Evolutionary conservation across 1,140 invertebrate species (phyloP).

Genomic region (Trichonephila clavipes): DNA sequence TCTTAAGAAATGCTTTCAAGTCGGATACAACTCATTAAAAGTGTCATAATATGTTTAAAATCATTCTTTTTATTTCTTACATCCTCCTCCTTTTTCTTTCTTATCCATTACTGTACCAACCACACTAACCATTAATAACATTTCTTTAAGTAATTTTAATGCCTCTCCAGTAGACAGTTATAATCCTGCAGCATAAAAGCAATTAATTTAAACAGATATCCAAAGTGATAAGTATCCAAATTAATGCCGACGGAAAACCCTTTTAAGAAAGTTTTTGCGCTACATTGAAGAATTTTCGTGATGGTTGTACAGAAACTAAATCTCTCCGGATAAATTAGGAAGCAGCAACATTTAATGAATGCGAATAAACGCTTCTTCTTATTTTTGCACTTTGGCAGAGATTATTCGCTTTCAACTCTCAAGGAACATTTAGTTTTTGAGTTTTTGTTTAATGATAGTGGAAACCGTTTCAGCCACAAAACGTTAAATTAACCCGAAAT

Average conservation of each 20-base stretch:
- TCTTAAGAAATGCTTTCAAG: background rate
- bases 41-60: background rate
- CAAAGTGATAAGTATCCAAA: background rate
- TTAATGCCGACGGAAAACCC: background rate
- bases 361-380: background rate
- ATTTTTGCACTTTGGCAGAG: background rate
- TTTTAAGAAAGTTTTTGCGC: background rate
- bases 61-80: background rate
- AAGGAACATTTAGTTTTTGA: background rate
- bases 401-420: background rate
- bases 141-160: background rate
- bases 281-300: background rate
- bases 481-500: background rate
- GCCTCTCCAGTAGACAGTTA: background rate
- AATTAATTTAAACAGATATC: slow-evolving; percentile 17
- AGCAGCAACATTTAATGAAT: slow-evolving; percentile 9
- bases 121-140: background rate
- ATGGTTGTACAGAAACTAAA: background rate
- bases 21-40: background rate
- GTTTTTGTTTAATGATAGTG: background rate
- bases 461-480: slow-evolving; percentile 1
- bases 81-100: background rate
- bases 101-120: background rate
- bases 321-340: background rate
- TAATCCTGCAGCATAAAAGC: background rate